Conservation (phyloP, 2,797 vertebrate genomes). For the Peromyscus eremicus region DNA sequence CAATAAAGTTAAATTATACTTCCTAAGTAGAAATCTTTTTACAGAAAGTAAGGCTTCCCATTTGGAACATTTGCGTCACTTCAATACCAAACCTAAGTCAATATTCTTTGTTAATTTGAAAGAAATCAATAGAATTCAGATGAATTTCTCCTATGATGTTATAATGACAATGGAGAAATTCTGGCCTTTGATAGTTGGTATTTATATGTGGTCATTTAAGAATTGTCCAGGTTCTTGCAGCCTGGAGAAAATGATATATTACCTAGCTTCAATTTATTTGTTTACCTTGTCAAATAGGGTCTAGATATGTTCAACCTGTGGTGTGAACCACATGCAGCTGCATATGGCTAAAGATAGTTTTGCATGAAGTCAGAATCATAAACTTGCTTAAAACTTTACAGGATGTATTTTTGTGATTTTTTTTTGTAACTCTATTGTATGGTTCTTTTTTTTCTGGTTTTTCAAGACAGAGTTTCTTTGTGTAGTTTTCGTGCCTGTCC, state of each 20-base stretch:
- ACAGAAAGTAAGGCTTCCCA: conserved; percentile 13
- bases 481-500: too few species aligned
- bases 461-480: too few species aligned
- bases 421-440: neutral
- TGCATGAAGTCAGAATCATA: neutral
- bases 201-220: conserved; percentile 9
- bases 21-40: conserved; percentile 31
- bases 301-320: neutral
- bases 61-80: conserved; percentile 35
- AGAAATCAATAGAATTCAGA: neutral
- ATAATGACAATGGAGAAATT: neutral
- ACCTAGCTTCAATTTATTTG: neutral
- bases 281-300: neutral
- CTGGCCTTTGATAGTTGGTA: neutral
- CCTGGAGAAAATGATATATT: neutral
- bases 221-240: neutral
- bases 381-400: neutral
- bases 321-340: neutral
- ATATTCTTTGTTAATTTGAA: conserved; percentile 41
- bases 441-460: too few species aligned
- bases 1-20: conserved; percentile 12
- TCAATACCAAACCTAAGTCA: conserved; percentile 11
- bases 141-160: neutral
- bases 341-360: neutral
- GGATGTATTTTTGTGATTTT: neutral